A percentile compares a stretch with the other conserved stretches of the same genome.
Conservation (phyloP, 2,113 vertebrate species). For the Camelus bactrianus region DNA sequence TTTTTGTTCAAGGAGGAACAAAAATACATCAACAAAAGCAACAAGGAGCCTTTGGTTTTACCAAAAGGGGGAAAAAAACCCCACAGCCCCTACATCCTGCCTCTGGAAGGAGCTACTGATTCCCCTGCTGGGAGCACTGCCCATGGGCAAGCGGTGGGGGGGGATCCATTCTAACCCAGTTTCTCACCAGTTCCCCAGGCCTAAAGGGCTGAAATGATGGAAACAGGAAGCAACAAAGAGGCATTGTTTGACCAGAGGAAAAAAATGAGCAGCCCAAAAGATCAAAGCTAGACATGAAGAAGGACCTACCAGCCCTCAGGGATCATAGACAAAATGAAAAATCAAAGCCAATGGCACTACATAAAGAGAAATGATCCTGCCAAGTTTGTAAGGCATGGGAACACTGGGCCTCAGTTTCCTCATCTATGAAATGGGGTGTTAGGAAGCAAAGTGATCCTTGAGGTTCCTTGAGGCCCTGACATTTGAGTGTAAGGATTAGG, state of each 20-base stretch:
- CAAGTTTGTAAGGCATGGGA: neutral
- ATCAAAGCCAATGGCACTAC: neutral
- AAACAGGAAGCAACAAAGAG: constrained; percentile 57
- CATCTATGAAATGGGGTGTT: neutral
- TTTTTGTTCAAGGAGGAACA: constrained; percentile 69
- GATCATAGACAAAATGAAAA: neutral
- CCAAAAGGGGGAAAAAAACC: constrained; percentile 28
- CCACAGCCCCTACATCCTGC: constrained; percentile 41
- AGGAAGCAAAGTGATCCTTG: neutral
- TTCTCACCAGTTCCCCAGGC: constrained; percentile 47
- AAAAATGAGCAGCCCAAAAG: neutral
- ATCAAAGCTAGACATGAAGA: constrained; percentile 47
- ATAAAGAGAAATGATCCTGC: neutral
- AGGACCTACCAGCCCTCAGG: constrained; percentile 48
- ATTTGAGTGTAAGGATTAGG: neutral
- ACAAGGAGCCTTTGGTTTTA: constrained; percentile 68
- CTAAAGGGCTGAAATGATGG: neutral
- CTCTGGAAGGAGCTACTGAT: constrained; percentile 39
- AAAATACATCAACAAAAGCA: constrained; percentile 76
- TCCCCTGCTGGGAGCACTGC: constrained; percentile 64
- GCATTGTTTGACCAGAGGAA: constrained; percentile 41
- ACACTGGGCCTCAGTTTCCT: neutral
- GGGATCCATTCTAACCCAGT: neutral
- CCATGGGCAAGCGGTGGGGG: neutral
- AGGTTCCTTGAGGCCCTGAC: neutral